phyloP scores from a whole-genome alignment of 2,888 invertebrate genomes.

The Catocala nupta region DNA sequence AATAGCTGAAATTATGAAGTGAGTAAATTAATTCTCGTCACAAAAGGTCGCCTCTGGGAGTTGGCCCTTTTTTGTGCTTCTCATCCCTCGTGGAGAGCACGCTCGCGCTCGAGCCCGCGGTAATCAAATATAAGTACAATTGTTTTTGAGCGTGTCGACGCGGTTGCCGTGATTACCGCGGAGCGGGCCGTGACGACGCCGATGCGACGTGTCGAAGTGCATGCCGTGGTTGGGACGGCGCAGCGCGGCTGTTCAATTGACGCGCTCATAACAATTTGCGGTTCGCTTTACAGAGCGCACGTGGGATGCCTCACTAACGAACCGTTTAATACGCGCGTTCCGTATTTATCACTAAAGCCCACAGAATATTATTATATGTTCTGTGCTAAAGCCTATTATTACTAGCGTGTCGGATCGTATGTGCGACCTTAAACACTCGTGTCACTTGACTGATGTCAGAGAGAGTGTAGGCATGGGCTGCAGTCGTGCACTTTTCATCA shows the following conservation, averaged over 20 bases:
- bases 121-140: constrained; percentile 6
- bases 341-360: too few species aligned
- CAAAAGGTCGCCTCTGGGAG: constrained; percentile 24
- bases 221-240: neutral
- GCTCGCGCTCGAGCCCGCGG: neutral
- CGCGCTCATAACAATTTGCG: constrained; percentile 19
- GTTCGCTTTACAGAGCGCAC: constrained; percentile 6
- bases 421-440: too few species aligned
- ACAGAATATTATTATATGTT: too few species aligned
- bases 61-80: constrained; percentile 9
- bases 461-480: too few species aligned
- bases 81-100: neutral
- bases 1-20: constrained; percentile 30
- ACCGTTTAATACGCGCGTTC: neutral
- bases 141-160: neutral
- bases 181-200: neutral
- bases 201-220: neutral
- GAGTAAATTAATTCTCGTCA: constrained; percentile 34
- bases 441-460: too few species aligned
- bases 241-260: constrained; percentile 13
- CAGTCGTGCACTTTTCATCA: neutral
- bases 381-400: too few species aligned
- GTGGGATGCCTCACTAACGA: constrained; percentile 3
- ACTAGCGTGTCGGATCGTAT: too few species aligned
- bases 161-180: neutral